Evolutionary conservation across 2,888 invertebrate genomes (phyloP).

Genomic region (Andricus quercusramuli): DNA sequence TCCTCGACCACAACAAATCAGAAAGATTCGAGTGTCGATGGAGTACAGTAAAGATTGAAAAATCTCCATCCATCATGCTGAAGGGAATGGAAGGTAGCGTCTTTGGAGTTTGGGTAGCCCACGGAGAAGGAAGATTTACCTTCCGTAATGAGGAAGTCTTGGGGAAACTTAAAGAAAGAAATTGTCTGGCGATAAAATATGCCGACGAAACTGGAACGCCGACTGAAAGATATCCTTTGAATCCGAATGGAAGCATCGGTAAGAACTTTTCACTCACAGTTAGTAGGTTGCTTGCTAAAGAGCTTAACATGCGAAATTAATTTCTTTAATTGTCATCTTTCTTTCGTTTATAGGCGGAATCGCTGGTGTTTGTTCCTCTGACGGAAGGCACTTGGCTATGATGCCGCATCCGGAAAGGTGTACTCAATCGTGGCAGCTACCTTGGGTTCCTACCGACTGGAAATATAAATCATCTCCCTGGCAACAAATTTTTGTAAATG

Average conservation of each 20-base stretch:
- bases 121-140: conserved; percentile 94
- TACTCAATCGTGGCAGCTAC: conserved; percentile 94
- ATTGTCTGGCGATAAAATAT: conserved; percentile 89
- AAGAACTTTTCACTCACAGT: conserved; percentile 58
- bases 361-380: conserved; percentile 92
- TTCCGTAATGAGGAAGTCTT: conserved; percentile 81
- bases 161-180: conserved; percentile 79
- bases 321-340: neutral
- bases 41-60: conserved; percentile 86
- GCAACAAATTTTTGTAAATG: conserved; percentile 95
- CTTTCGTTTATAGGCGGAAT: conserved; percentile 84
- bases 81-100: conserved; percentile 92
- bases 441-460: conserved; percentile 82
- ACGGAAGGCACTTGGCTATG: conserved; percentile 97
- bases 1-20: conserved; percentile 91
- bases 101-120: conserved; percentile 97
- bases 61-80: conserved; percentile 91
- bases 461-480: conserved; percentile 88
- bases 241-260: conserved; percentile 94
- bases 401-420: conserved; percentile 99
- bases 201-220: conserved; percentile 88
- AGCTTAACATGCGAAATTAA: neutral
- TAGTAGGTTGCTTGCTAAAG: neutral
- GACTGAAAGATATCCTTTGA: conserved; percentile 93
- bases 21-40: conserved; percentile 91